A percentile compares a stretch with the other conserved stretches of the same genome.
Conservation (phyloP, 2,888 invertebrate genomes). For the Caenorhabditis angaria region DNA sequence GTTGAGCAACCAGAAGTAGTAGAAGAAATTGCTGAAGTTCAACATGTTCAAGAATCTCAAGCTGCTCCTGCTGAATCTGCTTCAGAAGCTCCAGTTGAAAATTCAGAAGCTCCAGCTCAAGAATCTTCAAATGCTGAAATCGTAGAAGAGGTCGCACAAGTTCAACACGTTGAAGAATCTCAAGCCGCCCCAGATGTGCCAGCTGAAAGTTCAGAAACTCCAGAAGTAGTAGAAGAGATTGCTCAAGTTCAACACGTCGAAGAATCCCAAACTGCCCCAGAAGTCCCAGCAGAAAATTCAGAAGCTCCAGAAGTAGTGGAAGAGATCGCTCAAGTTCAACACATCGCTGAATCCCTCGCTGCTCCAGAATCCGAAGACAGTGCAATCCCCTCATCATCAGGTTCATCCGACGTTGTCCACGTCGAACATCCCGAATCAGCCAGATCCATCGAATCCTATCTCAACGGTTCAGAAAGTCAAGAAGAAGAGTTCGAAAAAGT, state of each 20-base stretch:
- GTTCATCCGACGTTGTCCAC: slow-evolving; percentile 15
- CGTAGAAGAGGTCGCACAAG: neutral
- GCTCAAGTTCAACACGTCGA: slow-evolving; percentile 18
- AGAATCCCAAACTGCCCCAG: slow-evolving; percentile 2
- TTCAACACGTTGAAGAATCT: slow-evolving; percentile 8
- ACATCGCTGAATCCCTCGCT: slow-evolving; percentile 8
- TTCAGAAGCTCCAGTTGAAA: no score
- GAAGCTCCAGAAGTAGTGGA: slow-evolving; percentile 12
- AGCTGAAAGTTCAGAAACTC: slow-evolving; percentile 5
- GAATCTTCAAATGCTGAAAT: neutral
- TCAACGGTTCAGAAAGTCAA: neutral
- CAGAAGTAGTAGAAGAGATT: slow-evolving; percentile 14
- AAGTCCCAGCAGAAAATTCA: slow-evolving; percentile 1
- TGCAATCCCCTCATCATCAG: slow-evolving; percentile 5
- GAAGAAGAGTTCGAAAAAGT: slow-evolving; percentile 9
- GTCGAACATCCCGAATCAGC: slow-evolving; percentile 11
- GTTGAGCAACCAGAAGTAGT: neutral
- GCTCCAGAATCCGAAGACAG: slow-evolving; percentile 13
- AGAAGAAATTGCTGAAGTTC: neutral
- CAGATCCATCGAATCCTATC: slow-evolving; percentile 4
- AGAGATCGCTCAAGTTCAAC: slow-evolving; percentile 17
- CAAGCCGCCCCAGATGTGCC: slow-evolving; percentile 10
- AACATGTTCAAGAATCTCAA: slow-evolving; percentile 9
- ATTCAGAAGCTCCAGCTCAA: neutral
- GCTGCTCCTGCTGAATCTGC: no score